These are phyloP conservation scores for Luscinia megarhynchos DNA, from an alignment of 2,797 vertebrate genomes.

Conservation along the genomic window DNA sequence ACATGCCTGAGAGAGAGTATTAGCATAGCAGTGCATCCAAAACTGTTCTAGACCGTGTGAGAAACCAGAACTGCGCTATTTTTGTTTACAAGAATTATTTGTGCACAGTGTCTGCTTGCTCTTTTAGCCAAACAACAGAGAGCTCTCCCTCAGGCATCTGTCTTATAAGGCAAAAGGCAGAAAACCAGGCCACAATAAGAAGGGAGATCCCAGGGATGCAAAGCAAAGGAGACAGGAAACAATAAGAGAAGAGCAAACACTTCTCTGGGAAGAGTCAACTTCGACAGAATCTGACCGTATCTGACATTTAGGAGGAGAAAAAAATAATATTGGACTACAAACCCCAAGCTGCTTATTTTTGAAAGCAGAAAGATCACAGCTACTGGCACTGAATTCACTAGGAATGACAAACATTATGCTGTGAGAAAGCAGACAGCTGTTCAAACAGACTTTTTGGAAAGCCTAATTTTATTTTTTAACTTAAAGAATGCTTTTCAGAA, in stretches of 20 bases:
- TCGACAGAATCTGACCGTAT: fast-evolving
- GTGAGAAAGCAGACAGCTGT: constrained; percentile 38
- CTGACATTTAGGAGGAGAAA: background rate
- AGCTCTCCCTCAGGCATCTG: background rate
- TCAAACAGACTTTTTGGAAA: constrained; percentile 36
- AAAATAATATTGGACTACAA: background rate
- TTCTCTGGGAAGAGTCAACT: background rate
- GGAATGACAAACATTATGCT: background rate
- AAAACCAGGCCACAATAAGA: background rate
- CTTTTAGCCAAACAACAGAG: background rate
- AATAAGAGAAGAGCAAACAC: background rate
- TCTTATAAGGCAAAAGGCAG: background rate
- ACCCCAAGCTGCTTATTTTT: background rate
- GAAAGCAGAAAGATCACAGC: background rate
- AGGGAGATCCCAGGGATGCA: background rate
- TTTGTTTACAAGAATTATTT: background rate
- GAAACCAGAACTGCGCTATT: background rate
- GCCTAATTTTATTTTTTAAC: background rate
- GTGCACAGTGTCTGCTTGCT: background rate
- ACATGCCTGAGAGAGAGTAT: background rate
- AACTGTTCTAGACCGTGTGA: background rate
- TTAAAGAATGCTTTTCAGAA: background rate
- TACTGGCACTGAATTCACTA: background rate
- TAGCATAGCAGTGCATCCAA: background rate
- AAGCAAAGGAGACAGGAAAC: background rate